These are phyloP conservation scores for Eutolmus rufibarbis DNA, from an alignment of 2,888 invertebrate species.

Conservation along the genomic window DNA sequence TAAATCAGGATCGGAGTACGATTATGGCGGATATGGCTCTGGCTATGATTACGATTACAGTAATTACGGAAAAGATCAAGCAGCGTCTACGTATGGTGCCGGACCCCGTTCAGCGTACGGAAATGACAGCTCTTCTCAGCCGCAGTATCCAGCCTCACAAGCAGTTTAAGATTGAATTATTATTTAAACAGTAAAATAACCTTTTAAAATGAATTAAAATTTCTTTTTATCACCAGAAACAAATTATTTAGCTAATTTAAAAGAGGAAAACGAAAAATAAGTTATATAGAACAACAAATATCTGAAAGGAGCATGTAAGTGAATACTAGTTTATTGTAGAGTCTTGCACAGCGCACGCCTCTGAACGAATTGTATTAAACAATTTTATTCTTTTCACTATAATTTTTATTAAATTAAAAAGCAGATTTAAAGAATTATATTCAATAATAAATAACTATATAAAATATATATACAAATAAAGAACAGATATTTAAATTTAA, in stretches of 20 bases:
- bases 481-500: slow-evolving; percentile 49
- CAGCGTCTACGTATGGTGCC: slow-evolving; percentile 60
- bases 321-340: slow-evolving; percentile 36
- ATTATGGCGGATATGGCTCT: slow-evolving; percentile 62
- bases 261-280: slow-evolving; percentile 50
- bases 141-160: slow-evolving; percentile 62
- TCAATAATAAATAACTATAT: slow-evolving; percentile 44
- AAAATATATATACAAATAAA: slow-evolving; percentile 42
- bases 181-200: slow-evolving; percentile 41
- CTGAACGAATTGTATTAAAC: slow-evolving; percentile 44
- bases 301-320: slow-evolving; percentile 36
- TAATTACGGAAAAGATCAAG: slow-evolving; percentile 61
- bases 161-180: slow-evolving; percentile 57
- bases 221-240: slow-evolving; percentile 49
- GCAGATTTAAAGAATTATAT: slow-evolving; percentile 41
- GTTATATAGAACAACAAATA: slow-evolving; percentile 48
- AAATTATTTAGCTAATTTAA: slow-evolving; percentile 51
- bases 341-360: slow-evolving; percentile 26
- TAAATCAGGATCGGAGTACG: slow-evolving; percentile 63
- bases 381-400: slow-evolving; percentile 36
- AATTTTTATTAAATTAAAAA: slow-evolving; percentile 33
- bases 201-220: slow-evolving; percentile 42
- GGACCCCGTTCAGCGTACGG: slow-evolving; percentile 62
- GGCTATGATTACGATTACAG: slow-evolving; percentile 62
- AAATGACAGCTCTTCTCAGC: slow-evolving; percentile 62